Conservation (phyloP, 2,113 vertebrate genomes). For the Neopipo cinnamomea region DNA sequence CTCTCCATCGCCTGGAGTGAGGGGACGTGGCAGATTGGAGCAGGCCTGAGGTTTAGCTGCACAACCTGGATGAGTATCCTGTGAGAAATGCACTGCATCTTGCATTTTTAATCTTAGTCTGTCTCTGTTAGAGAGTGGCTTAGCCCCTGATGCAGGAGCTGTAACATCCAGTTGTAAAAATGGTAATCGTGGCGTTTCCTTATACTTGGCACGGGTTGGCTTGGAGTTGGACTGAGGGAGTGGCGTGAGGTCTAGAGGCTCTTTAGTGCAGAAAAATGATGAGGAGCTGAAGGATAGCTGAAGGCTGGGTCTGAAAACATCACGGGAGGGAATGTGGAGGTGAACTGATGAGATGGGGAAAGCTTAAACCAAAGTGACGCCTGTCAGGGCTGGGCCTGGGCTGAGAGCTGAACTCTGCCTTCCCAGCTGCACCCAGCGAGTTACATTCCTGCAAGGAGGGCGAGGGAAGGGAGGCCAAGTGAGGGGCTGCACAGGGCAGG, state of each 20-base stretch:
- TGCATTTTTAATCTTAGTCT: neutral
- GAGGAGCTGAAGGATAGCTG: neutral
- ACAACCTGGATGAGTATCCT: neutral
- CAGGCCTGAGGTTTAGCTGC: neutral
- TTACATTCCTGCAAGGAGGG: neutral
- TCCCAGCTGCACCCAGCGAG: neutral
- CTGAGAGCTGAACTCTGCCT: neutral
- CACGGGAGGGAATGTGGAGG: neutral
- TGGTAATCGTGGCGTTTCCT: neutral
- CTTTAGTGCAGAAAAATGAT: neutral
- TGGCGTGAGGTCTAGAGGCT: neutral
- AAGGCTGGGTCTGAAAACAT: neutral
- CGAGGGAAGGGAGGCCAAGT: neutral
- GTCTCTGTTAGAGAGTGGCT: neutral
- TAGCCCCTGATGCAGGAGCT: neutral
- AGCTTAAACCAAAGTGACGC: neutral
- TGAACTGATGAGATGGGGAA: neutral
- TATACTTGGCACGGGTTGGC: neutral
- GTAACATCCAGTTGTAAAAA: neutral
- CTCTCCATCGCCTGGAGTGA: neutral
- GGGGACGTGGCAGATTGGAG: neutral
- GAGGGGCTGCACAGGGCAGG: neutral
- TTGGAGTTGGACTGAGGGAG: neutral
- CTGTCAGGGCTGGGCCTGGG: neutral
- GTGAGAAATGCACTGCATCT: neutral